Evolutionary conservation across 2,888 invertebrate genomes (phyloP).

Genomic region (Dynastes grantii): DNA sequence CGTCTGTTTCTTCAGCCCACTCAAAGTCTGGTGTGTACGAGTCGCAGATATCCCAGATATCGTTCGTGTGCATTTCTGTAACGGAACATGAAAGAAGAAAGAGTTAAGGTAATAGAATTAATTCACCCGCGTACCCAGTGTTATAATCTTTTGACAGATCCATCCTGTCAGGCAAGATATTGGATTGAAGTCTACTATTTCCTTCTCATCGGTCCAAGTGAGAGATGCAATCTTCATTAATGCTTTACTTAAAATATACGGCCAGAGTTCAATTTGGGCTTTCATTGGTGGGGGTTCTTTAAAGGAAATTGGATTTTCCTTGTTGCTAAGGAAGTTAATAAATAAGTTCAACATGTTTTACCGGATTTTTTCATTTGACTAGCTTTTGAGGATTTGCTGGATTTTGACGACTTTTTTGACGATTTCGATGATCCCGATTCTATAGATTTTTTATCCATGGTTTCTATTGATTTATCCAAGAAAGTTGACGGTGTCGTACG

Average conservation of each 20-base stretch:
- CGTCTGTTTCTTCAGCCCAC: conserved; percentile 57
- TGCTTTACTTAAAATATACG: conserved; percentile 71
- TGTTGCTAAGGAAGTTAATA: neutral
- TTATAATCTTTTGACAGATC: conserved; percentile 63
- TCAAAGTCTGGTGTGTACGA: conserved; percentile 56
- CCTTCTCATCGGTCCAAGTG: conserved; percentile 65
- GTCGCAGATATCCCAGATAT: conserved; percentile 63
- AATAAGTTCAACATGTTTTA: conserved; percentile 1
- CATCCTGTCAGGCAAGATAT: conserved; percentile 71
- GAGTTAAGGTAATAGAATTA: neutral
- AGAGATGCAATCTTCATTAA: conserved; percentile 69
- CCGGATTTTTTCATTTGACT: conserved; percentile 44
- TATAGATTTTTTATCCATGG: neutral
- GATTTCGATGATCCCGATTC: neutral
- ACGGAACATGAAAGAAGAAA: neutral
- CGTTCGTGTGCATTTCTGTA: conserved; percentile 47
- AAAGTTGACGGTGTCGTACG: neutral
- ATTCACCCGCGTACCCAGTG: conserved; percentile 52
- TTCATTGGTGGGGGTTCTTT: neutral
- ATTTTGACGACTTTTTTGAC: conserved; percentile 20
- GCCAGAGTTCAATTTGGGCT: conserved; percentile 69
- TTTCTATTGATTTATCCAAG: conserved; percentile 1
- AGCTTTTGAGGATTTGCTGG: conserved; percentile 41
- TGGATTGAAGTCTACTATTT: conserved; percentile 69
- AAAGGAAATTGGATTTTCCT: neutral